Conservation (phyloP, 53 echinoderm and acorn worm genomes). For the Holothuria leucospilota region DNA sequence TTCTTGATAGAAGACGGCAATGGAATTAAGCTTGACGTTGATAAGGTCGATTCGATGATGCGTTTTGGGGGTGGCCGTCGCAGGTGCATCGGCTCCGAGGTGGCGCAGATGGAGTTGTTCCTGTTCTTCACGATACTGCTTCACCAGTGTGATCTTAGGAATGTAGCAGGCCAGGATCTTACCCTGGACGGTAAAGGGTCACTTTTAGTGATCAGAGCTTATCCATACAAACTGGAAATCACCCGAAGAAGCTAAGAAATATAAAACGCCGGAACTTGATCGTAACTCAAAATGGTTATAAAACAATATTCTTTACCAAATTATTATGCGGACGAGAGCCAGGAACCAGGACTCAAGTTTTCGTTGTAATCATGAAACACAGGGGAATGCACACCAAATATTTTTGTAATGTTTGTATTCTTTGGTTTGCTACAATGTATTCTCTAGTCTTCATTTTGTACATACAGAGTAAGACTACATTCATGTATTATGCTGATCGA, state of each 20-base stretch:
- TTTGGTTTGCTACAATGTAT: too few relatives aligned
- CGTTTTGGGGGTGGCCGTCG: constrained; percentile 69
- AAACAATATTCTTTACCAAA: too few relatives aligned
- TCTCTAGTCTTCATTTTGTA: too few relatives aligned
- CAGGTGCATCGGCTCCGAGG: constrained; percentile 70
- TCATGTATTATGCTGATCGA: too few relatives aligned
- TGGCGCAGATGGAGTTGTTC: constrained; percentile 73
- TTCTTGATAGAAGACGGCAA: constrained; percentile 64
- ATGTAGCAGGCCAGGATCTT: constrained; percentile 44
- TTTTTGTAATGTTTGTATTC: too few relatives aligned
- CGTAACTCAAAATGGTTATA: too few relatives aligned
- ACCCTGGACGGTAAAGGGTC: constrained; percentile 34
- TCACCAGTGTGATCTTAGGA: constrained; percentile 69
- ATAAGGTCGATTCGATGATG: constrained; percentile 59
- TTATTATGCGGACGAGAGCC: too few relatives aligned
- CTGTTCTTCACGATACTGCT: constrained; percentile 65
- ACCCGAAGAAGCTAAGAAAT: not conserved
- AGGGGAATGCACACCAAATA: too few relatives aligned
- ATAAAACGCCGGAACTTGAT: too few relatives aligned
- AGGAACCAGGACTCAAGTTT: too few relatives aligned
- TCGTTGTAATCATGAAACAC: too few relatives aligned
- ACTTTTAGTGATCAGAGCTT: constrained; percentile 54
- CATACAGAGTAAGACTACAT: too few relatives aligned
- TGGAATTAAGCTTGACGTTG: constrained; percentile 35
- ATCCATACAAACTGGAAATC: constrained; percentile 47